Conservation (phyloP, 2,797 vertebrate genomes). For the Telmatherina bonti region DNA sequence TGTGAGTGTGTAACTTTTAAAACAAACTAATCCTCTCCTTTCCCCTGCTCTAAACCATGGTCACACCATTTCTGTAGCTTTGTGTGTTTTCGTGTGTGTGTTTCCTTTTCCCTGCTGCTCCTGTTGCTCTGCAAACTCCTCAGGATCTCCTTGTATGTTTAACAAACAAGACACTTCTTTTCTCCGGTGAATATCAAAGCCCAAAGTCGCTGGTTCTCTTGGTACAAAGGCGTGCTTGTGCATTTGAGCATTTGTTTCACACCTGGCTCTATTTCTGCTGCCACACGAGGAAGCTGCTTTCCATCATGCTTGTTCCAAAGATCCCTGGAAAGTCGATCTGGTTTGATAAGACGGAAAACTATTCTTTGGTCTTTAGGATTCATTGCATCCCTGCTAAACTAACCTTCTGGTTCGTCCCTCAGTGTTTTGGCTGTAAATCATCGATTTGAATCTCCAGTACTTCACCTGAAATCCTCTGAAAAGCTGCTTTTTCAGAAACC, state of each 20-base stretch:
- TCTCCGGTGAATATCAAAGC: constrained; percentile 49
- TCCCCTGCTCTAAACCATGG: constrained; percentile 45
- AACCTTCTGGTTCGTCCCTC: too few relatives aligned
- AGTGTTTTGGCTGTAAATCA: not conserved
- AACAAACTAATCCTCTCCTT: constrained; percentile 56
- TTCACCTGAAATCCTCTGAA: too few relatives aligned
- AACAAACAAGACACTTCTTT: constrained; percentile 15
- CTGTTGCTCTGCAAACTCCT: constrained; percentile 29
- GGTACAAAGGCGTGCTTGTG: constrained; percentile 22
- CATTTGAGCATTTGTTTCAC: constrained; percentile 13
- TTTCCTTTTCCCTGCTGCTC: constrained; percentile 14
- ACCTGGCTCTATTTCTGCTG: constrained; percentile 17
- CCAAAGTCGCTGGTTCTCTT: constrained; percentile 20
- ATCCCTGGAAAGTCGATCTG: constrained; percentile 8
- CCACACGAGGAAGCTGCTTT: constrained; percentile 1
- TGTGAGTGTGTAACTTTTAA: constrained; percentile 48
- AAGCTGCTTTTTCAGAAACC: not conserved
- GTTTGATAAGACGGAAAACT: not conserved
- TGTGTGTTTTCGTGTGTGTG: not conserved
- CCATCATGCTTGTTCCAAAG: not conserved
- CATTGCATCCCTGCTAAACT: too few relatives aligned
- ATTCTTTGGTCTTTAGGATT: not conserved
- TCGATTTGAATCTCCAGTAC: too few relatives aligned
- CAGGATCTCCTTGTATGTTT: constrained; percentile 44
- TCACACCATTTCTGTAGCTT: constrained; percentile 18